Evolutionary conservation across 2,113 vertebrate genomes (phyloP).

Genomic region (Passer montanus): DNA sequence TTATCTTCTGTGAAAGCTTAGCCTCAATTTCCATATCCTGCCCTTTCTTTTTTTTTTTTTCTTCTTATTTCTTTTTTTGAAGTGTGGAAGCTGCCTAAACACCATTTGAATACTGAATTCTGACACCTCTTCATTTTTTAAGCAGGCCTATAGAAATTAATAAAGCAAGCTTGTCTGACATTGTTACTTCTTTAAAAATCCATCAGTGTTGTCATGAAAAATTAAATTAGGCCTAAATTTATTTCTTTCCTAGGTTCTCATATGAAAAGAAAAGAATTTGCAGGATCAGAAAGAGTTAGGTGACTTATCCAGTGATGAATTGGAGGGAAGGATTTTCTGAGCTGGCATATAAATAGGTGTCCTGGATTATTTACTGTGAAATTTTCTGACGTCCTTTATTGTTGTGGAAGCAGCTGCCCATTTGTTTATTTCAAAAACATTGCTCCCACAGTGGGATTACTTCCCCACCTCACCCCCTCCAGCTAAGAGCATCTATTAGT

Average conservation of each 20-base stretch:
- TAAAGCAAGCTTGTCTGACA: not conserved
- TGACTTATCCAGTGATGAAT: not conserved
- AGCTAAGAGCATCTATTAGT: not conserved
- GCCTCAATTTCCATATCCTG: not conserved
- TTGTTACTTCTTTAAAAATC: not conserved
- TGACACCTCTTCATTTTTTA: not conserved
- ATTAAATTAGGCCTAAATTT: not conserved
- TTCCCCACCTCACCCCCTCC: not conserved
- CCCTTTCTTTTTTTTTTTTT: not conserved
- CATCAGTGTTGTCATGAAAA: not conserved
- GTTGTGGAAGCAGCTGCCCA: not conserved
- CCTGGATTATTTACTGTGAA: not conserved
- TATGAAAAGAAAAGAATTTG: not conserved
- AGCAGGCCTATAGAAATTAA: not conserved
- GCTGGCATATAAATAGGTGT: not conserved
- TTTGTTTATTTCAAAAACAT: not conserved
- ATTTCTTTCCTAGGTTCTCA: not conserved
- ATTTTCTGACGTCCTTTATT: not conserved
- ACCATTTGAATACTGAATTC: not conserved
- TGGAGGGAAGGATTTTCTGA: not conserved
- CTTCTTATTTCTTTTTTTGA: not conserved
- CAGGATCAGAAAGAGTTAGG: not conserved
- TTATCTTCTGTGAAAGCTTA: not conserved
- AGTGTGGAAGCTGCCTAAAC: not conserved
- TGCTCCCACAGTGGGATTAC: not conserved